Base-by-base conservation (phyloP, 2,797 vertebrate genomes). In the Chiroxiphia lanceolata region DNA sequence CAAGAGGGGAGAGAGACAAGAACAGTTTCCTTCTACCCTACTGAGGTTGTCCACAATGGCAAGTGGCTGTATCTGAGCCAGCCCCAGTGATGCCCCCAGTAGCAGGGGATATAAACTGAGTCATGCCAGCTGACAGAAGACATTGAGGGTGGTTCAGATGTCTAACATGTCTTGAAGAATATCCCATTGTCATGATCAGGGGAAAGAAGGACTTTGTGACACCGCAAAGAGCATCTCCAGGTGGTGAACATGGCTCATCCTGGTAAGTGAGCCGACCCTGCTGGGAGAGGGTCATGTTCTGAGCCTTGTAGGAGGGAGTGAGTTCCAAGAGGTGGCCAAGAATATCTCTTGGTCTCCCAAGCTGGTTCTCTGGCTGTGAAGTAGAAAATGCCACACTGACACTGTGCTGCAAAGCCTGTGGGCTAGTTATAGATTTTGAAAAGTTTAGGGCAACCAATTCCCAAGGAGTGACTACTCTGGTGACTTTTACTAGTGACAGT, bases 301-400 rank as follows among this genome's bases (percentile, higher is more conserved):
- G 18, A 90, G 15, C 4, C 8, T 65, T 2, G 0, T 1, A 60
- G 63, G 31, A 76, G 17, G 7, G 5, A 0, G 0, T 26, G 76
- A 77, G 26, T 31, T 72, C n/a, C 27, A 57, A 53, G 34, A 71
- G 11, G 13, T 29, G 26, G 5, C 29, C 44, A 56, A 27, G 27
- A 23, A 33, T 22, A 11, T 33, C 42, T 44, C 44, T 22, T 53
- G 19, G 8, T 82, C 67, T 84, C n/a, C 17, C 51, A 42, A 13
- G 57, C 16, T 61, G 8, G 33, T 76, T 85, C 13, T 18, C n/a
- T 63, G 60, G 12, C 4, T 88, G 25, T 54, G 76, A 75, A 61
- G 23, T 10, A 78, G 26, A 57, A 83, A 83, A 60, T 29, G 51
- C 25, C 29, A 22, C 10, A 21, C 17, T 19, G 44, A 67, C 34